phyloP scores from a whole-genome alignment of 2,797 vertebrate genomes.

The Adrianichthys oophorus region DNA sequence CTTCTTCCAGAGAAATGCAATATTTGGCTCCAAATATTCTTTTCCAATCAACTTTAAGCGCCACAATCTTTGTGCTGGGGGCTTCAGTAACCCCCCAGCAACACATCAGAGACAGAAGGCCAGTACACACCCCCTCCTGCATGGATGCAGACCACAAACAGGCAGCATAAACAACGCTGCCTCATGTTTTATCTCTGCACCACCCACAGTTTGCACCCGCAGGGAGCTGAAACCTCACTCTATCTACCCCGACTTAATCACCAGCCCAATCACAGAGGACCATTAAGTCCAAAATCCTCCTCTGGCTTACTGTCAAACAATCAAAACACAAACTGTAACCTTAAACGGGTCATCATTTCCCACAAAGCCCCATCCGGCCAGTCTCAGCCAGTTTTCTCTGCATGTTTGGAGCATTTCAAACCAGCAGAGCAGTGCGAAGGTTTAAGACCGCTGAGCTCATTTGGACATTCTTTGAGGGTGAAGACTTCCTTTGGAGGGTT shows the following conservation, averaged over 20 bases:
- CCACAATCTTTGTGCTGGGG: slow-evolving; percentile 30
- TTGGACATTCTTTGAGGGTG: slow-evolving; percentile 74
- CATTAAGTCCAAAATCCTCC: slow-evolving; percentile 39
- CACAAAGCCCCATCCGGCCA: slow-evolving; percentile 44
- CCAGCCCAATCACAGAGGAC: slow-evolving; percentile 53
- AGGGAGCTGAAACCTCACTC: slow-evolving; percentile 61
- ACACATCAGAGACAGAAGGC: slow-evolving; percentile 54
- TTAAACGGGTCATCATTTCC: slow-evolving; percentile 66
- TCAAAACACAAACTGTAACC: slow-evolving; percentile 70
- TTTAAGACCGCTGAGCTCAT: slow-evolving; percentile 58
- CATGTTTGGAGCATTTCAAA: slow-evolving; percentile 38
- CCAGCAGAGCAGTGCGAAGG: slow-evolving; percentile 38
- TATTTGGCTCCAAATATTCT: background rate
- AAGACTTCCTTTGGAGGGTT: slow-evolving; percentile 66
- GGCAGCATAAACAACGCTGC: slow-evolving; percentile 69
- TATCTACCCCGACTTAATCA: slow-evolving; percentile 53
- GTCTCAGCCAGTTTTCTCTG: slow-evolving; percentile 35
- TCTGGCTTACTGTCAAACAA: slow-evolving; percentile 61
- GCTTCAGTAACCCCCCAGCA: slow-evolving; percentile 43
- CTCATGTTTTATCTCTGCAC: slow-evolving; percentile 71
- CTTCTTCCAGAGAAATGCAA: background rate
- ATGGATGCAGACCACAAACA: slow-evolving; percentile 66
- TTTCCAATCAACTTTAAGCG: slow-evolving; percentile 23
- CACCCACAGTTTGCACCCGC: slow-evolving; percentile 74
- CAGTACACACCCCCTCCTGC: slow-evolving; percentile 31